Percentiles rank a stretch among this genome's conserved stretches.
Evolutionary conservation across 2,113 vertebrate species (phyloP).

Genomic region (Oceanodroma tethys): DNA sequence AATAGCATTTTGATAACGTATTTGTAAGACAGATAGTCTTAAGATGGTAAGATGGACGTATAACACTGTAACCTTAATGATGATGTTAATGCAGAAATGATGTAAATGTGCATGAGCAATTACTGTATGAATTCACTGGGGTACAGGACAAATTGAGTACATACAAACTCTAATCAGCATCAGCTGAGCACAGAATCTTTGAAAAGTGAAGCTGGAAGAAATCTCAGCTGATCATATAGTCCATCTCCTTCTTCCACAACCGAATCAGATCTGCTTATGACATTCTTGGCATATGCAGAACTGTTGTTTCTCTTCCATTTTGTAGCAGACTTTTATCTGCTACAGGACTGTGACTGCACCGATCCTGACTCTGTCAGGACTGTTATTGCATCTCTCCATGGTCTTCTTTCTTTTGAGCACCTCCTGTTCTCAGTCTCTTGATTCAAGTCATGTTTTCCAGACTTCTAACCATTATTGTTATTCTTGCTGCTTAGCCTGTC

Average conservation of each 20-base stretch:
- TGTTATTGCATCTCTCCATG: background rate
- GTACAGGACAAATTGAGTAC: background rate
- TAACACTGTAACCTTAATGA: background rate
- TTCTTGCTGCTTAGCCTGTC: background rate
- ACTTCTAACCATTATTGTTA: background rate
- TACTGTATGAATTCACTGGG: background rate
- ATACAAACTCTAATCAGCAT: background rate
- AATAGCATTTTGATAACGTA: conserved; percentile 48
- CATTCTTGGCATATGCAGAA: background rate
- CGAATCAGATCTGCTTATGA: too few species aligned
- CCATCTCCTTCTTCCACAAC: background rate
- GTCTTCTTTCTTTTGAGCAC: background rate
- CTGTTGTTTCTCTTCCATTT: background rate
- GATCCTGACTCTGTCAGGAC: background rate
- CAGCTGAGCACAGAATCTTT: background rate
- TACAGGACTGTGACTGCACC: background rate
- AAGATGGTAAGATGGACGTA: background rate
- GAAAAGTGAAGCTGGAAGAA: background rate
- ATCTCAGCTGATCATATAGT: background rate
- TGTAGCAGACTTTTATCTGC: background rate
- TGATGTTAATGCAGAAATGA: conserved; percentile 25
- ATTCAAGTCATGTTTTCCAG: background rate
- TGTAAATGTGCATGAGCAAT: background rate
- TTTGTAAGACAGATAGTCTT: conserved; percentile 31
- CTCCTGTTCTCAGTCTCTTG: background rate